Base-by-base conservation (phyloP, 2,113 vertebrate genomes). In the Meriones unguiculatus region DNA sequence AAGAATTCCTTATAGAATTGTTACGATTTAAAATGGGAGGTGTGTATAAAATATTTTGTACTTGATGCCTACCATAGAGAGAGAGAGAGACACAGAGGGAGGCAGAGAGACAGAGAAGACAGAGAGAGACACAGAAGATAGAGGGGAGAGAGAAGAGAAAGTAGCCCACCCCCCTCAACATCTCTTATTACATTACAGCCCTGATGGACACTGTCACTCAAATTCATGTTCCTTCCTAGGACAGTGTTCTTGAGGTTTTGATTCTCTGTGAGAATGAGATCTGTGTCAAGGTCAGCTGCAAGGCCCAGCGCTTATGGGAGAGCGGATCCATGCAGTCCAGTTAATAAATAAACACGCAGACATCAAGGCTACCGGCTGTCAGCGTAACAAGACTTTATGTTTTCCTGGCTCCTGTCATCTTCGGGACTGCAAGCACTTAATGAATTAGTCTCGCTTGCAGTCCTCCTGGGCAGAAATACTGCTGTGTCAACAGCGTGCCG, bases 311-410 rank as follows among this genome's bases (percentile, higher is more conserved):
- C 95, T 89, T 5, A 25, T 17, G 38, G 90, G 92, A 95, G 93
- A 54, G 67, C 3, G 69, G 95, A 91, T 86, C 28, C 72, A 82
- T 67, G 76, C 73, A 92, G 93, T 78, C 88, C 93, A 64, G 88
- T 90, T 97, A 95, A 97, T 97, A 98, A 97, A 98, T 96, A 97
- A 96, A 95, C 93, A 84, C 85, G 59, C 92, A 98, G 97, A 98
- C 98, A 97, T 97, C 97, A 98, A 97, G 98, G 97, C 97, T 93
- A 86, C 96, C 35, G 35, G 97, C 97, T 97, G 97, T 95, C 90
- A 8, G 90, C 59, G 96, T 96, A 97, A 98, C 96, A 50, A 97
- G 98, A 89, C 97, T 97, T 97, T 92, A 97, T 97, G 98, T 86
- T 95, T 95, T 98, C 97, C 97, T 97, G 97, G 95, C 86, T 97